Base-by-base conservation (phyloP, 2,113 vertebrate genomes). In the Eulemur rufifrons region DNA sequence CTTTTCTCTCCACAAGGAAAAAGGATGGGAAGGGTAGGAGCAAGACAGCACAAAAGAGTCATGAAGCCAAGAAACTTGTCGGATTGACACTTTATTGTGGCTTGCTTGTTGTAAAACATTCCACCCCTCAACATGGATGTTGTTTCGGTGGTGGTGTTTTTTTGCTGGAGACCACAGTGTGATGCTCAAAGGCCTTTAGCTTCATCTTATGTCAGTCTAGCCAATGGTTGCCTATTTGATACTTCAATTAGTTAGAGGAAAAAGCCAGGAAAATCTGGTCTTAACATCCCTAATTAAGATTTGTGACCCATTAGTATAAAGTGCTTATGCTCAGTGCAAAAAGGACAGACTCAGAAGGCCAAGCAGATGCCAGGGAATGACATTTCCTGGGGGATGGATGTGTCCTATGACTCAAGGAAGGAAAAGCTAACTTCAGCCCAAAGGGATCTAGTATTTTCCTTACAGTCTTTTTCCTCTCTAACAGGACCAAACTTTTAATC, bases 311-410 rank as follows among this genome's bases (percentile, higher is more conserved):
- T 71, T 95, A 86, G 77, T 68, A 87, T 98, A 99, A 99, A 99
- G 99, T 99, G 99, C 99, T 98, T 98, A 91, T 95, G 94, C 98
- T 98, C 98, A 99, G 99, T 99, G 98, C 99, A 98, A 98, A 98
- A 97, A 98, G 94, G 98, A 95, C 91, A 97, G 94, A 97, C 12
- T 94, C 86, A 78, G 89, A 97, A 97, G 96, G 92, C 96, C 86
- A 94, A 74, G 94, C 81, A 89, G 37, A 83, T 86, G 17, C 74
- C 69, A 59, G 37, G 95, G 96, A 71, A 63, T 69, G 86, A 0
- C 0, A 12, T n/a, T 92, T 92, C 93, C 59, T 29, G 52, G 8
- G 47, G 91, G 63, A 94, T 63, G 68, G 84, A 59, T 59, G 32
- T 21, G 68, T 59, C 93, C 64, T 86, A 29, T 56, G 29, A 84